A percentile compares a stretch with the other conserved stretches of the same genome.
phyloP scores from a whole-genome alignment of 2,797 vertebrate genomes.

The Apogon hyalosoma region DNA sequence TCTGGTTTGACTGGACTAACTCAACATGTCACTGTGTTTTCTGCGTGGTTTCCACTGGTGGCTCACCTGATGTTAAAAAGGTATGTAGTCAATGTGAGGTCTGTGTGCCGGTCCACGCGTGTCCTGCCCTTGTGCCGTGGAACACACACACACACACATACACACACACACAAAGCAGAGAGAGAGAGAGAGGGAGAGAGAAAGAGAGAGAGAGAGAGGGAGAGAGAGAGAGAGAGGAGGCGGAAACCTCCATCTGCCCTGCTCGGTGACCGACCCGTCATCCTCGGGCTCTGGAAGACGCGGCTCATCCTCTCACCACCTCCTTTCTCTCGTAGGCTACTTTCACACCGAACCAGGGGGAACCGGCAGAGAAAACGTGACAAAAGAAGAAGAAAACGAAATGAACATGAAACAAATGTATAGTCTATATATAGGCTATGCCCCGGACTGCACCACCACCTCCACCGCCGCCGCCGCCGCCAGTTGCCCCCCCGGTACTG shows the following conservation, averaged over 20 bases:
- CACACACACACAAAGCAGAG: constrained; percentile 28
- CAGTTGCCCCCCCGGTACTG: constrained; percentile 70
- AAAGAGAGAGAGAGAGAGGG: constrained; percentile 11
- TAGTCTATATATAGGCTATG: constrained; percentile 71
- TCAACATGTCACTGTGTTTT: too few relatives aligned
- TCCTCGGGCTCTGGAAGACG: constrained; percentile 63
- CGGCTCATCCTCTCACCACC: constrained; percentile 38
- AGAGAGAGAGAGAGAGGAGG: constrained; percentile 28
- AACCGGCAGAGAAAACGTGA: neutral
- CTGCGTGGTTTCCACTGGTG: neutral
- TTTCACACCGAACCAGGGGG: constrained; percentile 7
- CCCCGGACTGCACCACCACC: constrained; percentile 71
- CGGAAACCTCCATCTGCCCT: constrained; percentile 78
- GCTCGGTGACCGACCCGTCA: constrained; percentile 80
- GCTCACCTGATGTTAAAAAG: neutral
- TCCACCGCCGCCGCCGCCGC: constrained; percentile 34
- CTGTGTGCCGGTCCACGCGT: constrained; percentile 43
- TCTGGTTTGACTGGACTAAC: too few relatives aligned
- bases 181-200: constrained; percentile 8
- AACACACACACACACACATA: constrained; percentile 15
- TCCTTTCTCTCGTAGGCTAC: neutral
- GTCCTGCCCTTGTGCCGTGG: constrained; percentile 61
- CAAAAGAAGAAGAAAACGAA: constrained; percentile 4
- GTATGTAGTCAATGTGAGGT: neutral
- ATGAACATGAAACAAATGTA: constrained; percentile 16